Conservation (phyloP, 2,113 vertebrate genomes). For the Calypte anna region DNA sequence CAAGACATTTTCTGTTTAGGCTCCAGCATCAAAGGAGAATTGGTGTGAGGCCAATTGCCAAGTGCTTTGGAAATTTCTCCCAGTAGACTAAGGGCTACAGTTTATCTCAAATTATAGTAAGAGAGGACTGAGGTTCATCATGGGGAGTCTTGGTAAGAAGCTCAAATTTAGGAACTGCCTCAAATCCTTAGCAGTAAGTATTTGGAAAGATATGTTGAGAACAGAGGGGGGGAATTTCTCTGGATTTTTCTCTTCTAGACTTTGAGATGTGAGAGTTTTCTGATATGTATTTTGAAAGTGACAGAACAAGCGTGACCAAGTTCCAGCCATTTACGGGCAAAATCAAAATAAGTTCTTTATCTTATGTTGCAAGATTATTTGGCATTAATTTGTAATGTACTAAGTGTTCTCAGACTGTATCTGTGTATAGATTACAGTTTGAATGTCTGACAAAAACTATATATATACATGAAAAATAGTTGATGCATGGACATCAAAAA, state of each 20-base stretch:
- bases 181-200: not conserved
- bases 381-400: not conserved
- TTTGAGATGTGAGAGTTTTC: not conserved
- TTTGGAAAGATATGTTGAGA: not conserved
- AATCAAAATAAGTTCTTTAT: not conserved
- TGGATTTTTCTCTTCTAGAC: not conserved
- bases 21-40: slow-evolving; percentile 43
- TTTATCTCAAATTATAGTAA: slow-evolving; percentile 26
- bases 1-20: slow-evolving; percentile 23
- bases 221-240: not conserved
- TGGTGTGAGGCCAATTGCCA: slow-evolving; percentile 49
- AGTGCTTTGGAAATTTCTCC: slow-evolving; percentile 32
- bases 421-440: not conserved
- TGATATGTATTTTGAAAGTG: not conserved
- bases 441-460: not conserved
- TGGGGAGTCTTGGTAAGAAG: not conserved
- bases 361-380: not conserved
- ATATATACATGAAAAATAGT: not conserved
- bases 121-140: not conserved
- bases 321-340: not conserved
- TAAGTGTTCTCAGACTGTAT: not conserved
- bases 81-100: not conserved
- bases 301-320: not conserved
- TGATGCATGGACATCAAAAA: not conserved
- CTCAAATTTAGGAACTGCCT: not conserved